Conservation (phyloP, 2,888 invertebrate genomes). For the Leptura quadrifasciata region DNA sequence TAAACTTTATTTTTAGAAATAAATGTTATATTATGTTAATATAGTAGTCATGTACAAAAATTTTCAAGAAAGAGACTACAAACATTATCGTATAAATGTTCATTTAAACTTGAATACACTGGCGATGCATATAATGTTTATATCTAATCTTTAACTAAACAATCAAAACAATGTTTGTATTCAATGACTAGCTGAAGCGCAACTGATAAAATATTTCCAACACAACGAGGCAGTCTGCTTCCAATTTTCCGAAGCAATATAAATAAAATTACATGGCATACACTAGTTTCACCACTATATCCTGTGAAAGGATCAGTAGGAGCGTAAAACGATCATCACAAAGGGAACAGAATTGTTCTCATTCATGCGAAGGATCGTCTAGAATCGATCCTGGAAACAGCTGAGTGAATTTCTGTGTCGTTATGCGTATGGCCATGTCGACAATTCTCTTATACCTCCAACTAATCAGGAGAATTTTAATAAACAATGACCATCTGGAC, state of each 20-base stretch:
- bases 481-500: constrained; percentile 39
- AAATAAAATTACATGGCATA: constrained; percentile 31
- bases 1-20: too few species aligned
- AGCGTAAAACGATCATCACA: constrained; percentile 63
- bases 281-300: constrained; percentile 46
- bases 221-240: neutral
- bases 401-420: constrained; percentile 66
- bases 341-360: constrained; percentile 62
- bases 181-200: neutral
- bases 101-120: too few species aligned
- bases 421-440: constrained; percentile 54
- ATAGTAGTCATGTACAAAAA: too few species aligned
- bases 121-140: too few species aligned
- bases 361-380: constrained; percentile 62
- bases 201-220: neutral
- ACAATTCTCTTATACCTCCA: constrained; percentile 39
- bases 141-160: too few species aligned
- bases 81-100: too few species aligned
- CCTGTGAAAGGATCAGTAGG: constrained; percentile 62
- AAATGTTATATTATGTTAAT: too few species aligned
- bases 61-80: too few species aligned
- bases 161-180: too few species aligned
- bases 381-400: constrained; percentile 63
- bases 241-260: constrained; percentile 13
- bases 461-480: constrained; percentile 11